Conservation (phyloP, 2,888 invertebrate species). For the Ochropleura plecta region DNA sequence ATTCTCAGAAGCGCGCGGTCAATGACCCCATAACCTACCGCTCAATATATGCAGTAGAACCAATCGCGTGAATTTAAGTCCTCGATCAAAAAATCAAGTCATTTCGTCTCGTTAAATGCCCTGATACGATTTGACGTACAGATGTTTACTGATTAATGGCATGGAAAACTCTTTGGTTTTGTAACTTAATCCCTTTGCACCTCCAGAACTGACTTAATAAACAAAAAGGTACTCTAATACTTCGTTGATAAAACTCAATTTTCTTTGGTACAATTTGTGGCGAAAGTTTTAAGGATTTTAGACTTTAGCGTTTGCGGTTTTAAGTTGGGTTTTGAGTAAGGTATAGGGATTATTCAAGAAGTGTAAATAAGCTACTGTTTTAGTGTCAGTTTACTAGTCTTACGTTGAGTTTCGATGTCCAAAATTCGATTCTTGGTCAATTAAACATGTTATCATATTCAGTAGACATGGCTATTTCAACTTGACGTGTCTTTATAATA, state of each 20-base stretch:
- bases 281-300: constrained; percentile 49
- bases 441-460: constrained; percentile 76
- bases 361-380: constrained; percentile 85
- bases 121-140: constrained; percentile 83
- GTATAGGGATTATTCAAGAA: constrained; percentile 64
- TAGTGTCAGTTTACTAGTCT: constrained; percentile 86
- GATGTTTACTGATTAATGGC: constrained; percentile 86
- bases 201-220: constrained; percentile 39
- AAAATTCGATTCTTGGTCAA: constrained; percentile 81
- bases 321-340: constrained; percentile 70
- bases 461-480: constrained; percentile 66
- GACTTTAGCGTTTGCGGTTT: constrained; percentile 32
- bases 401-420: constrained; percentile 84
- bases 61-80: constrained; percentile 53
- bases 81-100: constrained; percentile 65
- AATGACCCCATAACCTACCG: constrained; percentile 32
- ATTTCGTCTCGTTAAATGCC: constrained; percentile 75
- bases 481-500: constrained; percentile 12
- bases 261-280: background rate
- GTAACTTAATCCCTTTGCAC: constrained; percentile 82
- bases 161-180: constrained; percentile 86
- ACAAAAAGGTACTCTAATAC: constrained; percentile 66
- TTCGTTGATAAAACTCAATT: constrained; percentile 35
- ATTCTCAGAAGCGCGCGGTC: constrained; percentile 31
- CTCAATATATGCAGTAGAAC: constrained; percentile 16